A percentile compares a stretch with the other conserved stretches of the same genome.
Evolutionary conservation across 2,113 vertebrate species (phyloP).

Genomic region (Megalops atlanticus): DNA sequence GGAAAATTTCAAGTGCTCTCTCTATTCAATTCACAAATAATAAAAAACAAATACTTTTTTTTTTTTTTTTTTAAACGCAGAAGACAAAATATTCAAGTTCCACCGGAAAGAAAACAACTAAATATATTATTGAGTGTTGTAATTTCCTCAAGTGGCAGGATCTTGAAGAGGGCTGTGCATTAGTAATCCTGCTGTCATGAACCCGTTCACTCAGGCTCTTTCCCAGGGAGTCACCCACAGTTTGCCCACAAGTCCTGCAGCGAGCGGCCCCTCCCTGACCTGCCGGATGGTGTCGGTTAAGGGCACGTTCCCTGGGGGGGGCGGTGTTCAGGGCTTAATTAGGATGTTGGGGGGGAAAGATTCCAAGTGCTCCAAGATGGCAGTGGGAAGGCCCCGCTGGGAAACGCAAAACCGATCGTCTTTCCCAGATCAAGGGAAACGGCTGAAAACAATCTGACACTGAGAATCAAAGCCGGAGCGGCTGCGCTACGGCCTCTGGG

Average conservation of each 20-base stretch:
- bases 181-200: slow-evolving; percentile 64
- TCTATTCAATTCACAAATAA: too few species aligned
- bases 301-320: slow-evolving; percentile 65
- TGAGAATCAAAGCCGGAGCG: slow-evolving; percentile 55
- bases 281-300: slow-evolving; percentile 60
- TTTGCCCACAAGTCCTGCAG: slow-evolving; percentile 61
- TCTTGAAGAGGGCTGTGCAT: background rate
- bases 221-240: slow-evolving; percentile 68
- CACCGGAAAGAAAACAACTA: too few species aligned
- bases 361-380: slow-evolving; percentile 71
- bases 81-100: too few species aligned
- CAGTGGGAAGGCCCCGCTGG: slow-evolving; percentile 65
- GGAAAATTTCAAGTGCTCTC: too few species aligned
- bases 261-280: slow-evolving; percentile 64
- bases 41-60: too few species aligned
- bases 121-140: too few species aligned
- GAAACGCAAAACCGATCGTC: slow-evolving; percentile 70
- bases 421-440: slow-evolving; percentile 80
- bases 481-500: too few species aligned
- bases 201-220: slow-evolving; percentile 63
- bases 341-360: slow-evolving; percentile 70
- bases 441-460: slow-evolving; percentile 66
- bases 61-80: too few species aligned
- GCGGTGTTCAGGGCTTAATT: slow-evolving; percentile 77
- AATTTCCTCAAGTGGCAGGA: too few species aligned